These are phyloP conservation scores for Xestoiulus laeticollis DNA, from an alignment of 2,888 invertebrate genomes.

Conservation along the genomic window DNA sequence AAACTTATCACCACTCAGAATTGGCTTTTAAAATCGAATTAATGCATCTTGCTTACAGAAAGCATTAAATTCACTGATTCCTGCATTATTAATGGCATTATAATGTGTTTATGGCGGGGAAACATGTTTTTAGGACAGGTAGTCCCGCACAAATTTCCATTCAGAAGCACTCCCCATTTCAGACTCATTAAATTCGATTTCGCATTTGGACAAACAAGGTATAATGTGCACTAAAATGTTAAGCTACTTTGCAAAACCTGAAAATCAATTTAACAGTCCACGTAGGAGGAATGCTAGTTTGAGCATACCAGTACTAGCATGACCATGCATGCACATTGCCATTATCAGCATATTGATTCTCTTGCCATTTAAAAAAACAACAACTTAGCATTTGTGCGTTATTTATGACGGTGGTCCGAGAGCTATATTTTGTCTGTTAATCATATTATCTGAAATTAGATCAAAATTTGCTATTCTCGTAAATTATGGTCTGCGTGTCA, in stretches of 20 bases:
- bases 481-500: background rate
- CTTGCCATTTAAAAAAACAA: background rate
- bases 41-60: no score
- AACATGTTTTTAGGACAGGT: no score
- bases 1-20: no score
- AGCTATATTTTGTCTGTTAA: background rate
- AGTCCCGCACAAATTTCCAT: no score
- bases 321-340: background rate
- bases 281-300: no score
- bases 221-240: background rate
- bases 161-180: no score
- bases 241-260: background rate
- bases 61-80: no score
- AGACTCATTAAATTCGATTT: background rate
- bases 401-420: background rate
- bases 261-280: background rate
- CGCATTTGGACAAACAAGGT: background rate
- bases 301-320: no score
- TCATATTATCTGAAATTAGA: conserved; percentile 14
- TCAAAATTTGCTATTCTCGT: background rate
- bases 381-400: background rate
- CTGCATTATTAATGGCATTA: no score
- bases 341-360: conserved; percentile 9
- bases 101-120: no score
- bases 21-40: no score